phyloP scores from a whole-genome alignment of 1,140 invertebrate genomes.

The Eulimnadia texana region DNA sequence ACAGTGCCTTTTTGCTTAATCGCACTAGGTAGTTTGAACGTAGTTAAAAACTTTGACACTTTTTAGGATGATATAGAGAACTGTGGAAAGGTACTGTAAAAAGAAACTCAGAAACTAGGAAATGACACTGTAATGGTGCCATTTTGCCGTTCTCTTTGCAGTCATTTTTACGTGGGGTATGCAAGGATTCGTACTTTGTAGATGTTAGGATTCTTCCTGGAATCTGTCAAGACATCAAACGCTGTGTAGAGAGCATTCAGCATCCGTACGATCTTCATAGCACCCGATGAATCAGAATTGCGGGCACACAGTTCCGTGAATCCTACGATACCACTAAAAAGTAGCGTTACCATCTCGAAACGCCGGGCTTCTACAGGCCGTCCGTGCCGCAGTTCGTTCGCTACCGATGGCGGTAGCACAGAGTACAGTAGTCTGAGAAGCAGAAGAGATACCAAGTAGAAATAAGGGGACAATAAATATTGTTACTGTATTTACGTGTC shows the following conservation, averaged over 20 bases:
- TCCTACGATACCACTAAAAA: slow-evolving; percentile 88
- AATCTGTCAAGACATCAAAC: slow-evolving; percentile 81
- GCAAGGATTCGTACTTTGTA: too few species aligned
- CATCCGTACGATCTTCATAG: slow-evolving; percentile 85
- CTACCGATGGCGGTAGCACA: slow-evolving; percentile 80
- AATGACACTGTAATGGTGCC: too few species aligned
- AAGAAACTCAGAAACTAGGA: too few species aligned
- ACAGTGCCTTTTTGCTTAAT: not conserved
- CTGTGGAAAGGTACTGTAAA: too few species aligned
- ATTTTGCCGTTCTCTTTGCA: too few species aligned
- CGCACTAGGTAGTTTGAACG: too few species aligned
- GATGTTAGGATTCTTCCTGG: slow-evolving; percentile 76
- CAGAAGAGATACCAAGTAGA: too few species aligned
- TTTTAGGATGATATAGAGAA: too few species aligned
- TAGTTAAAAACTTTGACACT: too few species aligned
- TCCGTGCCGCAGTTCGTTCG: slow-evolving; percentile 78
- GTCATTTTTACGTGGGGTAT: too few species aligned
- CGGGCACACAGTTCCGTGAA: slow-evolving; percentile 47
- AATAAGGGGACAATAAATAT: not conserved
- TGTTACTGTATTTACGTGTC: slow-evolving; percentile 55
- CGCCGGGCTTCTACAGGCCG: slow-evolving; percentile 71
- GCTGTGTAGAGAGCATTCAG: slow-evolving; percentile 80
- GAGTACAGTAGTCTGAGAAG: slow-evolving; percentile 73
- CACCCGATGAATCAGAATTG: slow-evolving; percentile 68
- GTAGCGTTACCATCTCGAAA: slow-evolving; percentile 74